Conservation (phyloP, 2,888 invertebrate species). For the Melanchra persicariae region DNA sequence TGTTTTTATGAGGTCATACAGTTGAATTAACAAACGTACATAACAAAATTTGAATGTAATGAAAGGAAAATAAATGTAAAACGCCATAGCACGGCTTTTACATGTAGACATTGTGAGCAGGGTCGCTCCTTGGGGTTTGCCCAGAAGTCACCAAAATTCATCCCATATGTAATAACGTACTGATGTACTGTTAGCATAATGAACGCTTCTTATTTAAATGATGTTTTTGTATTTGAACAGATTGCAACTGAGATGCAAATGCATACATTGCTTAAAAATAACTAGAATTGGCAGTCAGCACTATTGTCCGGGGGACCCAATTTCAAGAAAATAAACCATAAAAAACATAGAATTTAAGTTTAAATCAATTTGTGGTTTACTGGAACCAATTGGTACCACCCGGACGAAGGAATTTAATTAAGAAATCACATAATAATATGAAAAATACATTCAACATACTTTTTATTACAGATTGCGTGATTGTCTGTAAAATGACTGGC, state of each 20-base stretch:
- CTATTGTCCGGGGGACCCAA: too few species aligned
- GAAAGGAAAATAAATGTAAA: constrained; percentile 30
- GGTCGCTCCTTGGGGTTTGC: constrained; percentile 42
- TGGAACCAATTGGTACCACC: too few species aligned
- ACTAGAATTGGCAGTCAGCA: too few species aligned
- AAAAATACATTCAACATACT: not conserved
- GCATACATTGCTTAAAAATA: too few species aligned
- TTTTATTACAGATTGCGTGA: not conserved
- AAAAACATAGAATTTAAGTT: too few species aligned
- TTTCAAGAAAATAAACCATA: too few species aligned
- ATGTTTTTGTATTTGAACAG: too few species aligned
- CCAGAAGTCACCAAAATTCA: constrained; percentile 39
- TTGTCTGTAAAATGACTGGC: constrained; percentile 6
- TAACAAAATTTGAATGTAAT: constrained; percentile 22
- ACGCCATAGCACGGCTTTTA: not conserved
- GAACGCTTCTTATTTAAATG: not conserved
- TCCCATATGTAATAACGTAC: constrained; percentile 17
- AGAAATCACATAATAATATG: not conserved
- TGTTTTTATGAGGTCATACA: constrained; percentile 13
- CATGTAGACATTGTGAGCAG: constrained; percentile 5
- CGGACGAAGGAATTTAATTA: too few species aligned
- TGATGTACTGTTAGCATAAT: constrained; percentile 5
- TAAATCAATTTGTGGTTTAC: too few species aligned
- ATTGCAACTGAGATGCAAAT: too few species aligned
- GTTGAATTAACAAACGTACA: constrained; percentile 21